phyloP scores from a whole-genome alignment of 2,888 invertebrate species.

The Scelioninae gen. 1 region DNA sequence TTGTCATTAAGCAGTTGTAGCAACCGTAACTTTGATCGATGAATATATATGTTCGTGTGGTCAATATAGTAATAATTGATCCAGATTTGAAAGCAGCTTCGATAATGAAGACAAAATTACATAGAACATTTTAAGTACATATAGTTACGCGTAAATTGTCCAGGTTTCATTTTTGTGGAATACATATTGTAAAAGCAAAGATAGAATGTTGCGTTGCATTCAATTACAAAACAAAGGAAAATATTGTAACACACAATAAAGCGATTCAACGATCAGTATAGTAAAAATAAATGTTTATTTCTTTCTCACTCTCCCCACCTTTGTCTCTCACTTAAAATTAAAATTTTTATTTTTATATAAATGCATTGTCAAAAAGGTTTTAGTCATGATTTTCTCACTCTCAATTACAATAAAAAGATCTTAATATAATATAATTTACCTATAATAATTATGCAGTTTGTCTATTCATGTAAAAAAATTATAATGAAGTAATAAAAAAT shows the following conservation, averaged over 20 bases:
- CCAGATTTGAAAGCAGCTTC: constrained; percentile 21
- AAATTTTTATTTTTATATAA: no score
- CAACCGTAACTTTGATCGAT: constrained; percentile 37
- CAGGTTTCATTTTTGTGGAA: constrained; percentile 75
- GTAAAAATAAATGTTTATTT: constrained; percentile 28
- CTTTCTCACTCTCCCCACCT: not conserved
- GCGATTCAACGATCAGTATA: constrained; percentile 76
- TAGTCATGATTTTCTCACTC: no score
- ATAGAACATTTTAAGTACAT: constrained; percentile 54
- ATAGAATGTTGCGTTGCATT: constrained; percentile 75
- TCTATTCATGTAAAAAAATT: no score
- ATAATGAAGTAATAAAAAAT: no score
- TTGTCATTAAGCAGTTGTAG: constrained; percentile 34
- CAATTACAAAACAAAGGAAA: constrained; percentile 72
- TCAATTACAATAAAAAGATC: no score
- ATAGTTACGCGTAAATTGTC: constrained; percentile 50
- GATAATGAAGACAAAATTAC: constrained; percentile 12
- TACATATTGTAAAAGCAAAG: constrained; percentile 74
- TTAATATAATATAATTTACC: no score
- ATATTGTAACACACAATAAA: constrained; percentile 81
- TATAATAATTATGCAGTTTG: no score
- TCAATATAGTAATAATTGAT: constrained; percentile 50
- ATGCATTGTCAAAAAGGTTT: no score
- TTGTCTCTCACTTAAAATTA: no score
- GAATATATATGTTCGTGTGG: constrained; percentile 59